Percentiles rank a stretch among this genome's conserved stretches.
Evolutionary conservation across 1,140 invertebrate genomes (phyloP).

Genomic region (Heliothis virescens): DNA sequence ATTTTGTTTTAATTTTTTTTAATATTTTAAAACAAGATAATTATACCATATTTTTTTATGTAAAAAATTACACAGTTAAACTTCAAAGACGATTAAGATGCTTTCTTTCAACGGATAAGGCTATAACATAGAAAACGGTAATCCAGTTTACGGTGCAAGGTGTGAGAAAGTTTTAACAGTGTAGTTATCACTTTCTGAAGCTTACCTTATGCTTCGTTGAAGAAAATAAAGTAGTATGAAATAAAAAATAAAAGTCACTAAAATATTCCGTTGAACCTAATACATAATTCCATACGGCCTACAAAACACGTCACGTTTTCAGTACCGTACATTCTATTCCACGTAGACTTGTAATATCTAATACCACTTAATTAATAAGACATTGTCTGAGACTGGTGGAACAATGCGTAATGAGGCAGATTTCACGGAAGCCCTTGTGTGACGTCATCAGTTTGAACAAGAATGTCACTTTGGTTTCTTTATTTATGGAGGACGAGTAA

Average conservation of each 20-base stretch:
- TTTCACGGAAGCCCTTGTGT: slow-evolving; percentile 21
- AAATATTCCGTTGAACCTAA: neutral
- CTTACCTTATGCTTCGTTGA: neutral
- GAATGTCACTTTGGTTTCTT: neutral
- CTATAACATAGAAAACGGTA: neutral
- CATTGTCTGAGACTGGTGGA: slow-evolving; percentile 1
- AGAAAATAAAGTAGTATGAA: neutral
- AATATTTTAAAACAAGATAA: neutral
- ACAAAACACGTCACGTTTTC: neutral
- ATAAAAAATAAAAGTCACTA: too few species aligned
- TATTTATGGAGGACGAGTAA: too few species aligned
- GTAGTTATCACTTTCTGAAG: neutral
- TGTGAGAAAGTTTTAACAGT: neutral
- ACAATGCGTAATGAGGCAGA: slow-evolving; percentile 20
- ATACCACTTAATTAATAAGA: slow-evolving; percentile 25
- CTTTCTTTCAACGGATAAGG: slow-evolving; percentile 2
- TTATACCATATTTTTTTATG: neutral
- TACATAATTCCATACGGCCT: neutral
- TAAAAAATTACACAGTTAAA: too few species aligned
- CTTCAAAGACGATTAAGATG: neutral
- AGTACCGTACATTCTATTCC: neutral
- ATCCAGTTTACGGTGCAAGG: neutral
- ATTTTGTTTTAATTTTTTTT: neutral
- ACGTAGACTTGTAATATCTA: slow-evolving; percentile 24
- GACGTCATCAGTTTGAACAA: slow-evolving; percentile 18